Evolutionary conservation across 2,113 vertebrate species (phyloP).

Genomic region (human (Homo sapiens)): GRCh38 chr1:166145501-166146000

Average conservation of each 20-base stretch:
- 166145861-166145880: not conserved
- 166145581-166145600: not conserved
- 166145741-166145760: not conserved
- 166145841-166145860: not conserved
- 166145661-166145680: not conserved
- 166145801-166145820: accelerated
- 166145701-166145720: not conserved
- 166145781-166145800: not conserved
- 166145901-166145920: too few species aligned
- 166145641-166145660: not conserved
- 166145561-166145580: not conserved
- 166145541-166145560: not conserved
- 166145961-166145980: too few species aligned
- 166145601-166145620: not conserved
- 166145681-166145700: not conserved
- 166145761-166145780: not conserved
- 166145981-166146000: not conserved
- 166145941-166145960: too few species aligned
- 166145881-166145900: not conserved
- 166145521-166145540: not conserved
- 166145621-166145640: not conserved
- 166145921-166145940: too few species aligned
- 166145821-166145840: not conserved
- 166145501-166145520: not conserved
- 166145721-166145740: not conserved